Evolutionary conservation across 2,113 vertebrate genomes (phyloP).

Genomic region (Lates calcarifer): DNA sequence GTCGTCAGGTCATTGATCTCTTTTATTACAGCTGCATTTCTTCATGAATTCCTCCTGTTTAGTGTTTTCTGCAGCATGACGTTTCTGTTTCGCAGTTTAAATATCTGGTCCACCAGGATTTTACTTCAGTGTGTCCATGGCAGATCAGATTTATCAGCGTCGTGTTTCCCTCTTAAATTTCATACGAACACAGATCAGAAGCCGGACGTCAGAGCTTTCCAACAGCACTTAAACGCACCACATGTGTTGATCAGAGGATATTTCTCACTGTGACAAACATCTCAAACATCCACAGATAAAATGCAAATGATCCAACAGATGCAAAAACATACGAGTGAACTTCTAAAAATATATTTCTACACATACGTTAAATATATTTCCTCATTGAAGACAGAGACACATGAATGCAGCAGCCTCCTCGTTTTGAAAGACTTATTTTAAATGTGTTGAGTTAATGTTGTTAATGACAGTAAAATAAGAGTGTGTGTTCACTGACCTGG

Average conservation of each 20-base stretch:
- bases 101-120: no score
- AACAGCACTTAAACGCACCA: slow-evolving; percentile 12
- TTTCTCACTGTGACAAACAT: not conserved
- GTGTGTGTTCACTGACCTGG: not conserved
- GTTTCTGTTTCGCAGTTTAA: not conserved
- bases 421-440: not conserved
- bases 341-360: no score
- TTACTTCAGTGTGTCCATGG: not conserved
- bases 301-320: not conserved
- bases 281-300: not conserved
- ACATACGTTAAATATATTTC: no score
- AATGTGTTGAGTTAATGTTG: not conserved
- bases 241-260: not conserved
- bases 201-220: not conserved
- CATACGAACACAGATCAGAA: not conserved
- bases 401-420: not conserved
- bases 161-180: not conserved
- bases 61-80: not conserved
- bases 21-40: not conserved
- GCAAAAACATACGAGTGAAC: no score
- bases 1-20: not conserved
- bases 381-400: not conserved
- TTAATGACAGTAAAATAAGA: not conserved
- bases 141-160: not conserved
- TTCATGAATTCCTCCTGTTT: not conserved